Conservation (phyloP, 2,888 invertebrate genomes). For the Hybos culiciformis region DNA sequence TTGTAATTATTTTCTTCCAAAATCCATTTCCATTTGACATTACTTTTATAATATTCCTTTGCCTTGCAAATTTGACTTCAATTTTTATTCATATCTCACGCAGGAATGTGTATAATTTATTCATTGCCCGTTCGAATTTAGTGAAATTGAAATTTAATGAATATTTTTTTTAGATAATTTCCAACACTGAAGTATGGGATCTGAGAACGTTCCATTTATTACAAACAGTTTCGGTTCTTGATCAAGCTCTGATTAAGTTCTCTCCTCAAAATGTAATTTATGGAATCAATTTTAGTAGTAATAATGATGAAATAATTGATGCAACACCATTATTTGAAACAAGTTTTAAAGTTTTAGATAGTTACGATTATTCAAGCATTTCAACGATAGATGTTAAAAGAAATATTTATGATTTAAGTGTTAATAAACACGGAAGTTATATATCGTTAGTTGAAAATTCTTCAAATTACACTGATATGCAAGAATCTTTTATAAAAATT, state of each 20-base stretch:
- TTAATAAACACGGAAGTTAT: conserved; percentile 71
- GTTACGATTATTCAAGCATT: conserved; percentile 86
- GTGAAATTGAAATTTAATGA: neutral
- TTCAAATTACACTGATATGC: conserved; percentile 66
- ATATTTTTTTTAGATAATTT: conserved; percentile 53
- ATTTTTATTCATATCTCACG: too few species aligned
- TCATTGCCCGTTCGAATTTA: too few species aligned
- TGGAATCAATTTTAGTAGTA: conserved; percentile 53
- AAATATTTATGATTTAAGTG: conserved; percentile 73
- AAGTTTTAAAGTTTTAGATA: conserved; percentile 89
- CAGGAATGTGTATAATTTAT: too few species aligned
- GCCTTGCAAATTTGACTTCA: neutral
- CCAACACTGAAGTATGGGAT: conserved; percentile 99
- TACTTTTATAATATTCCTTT: neutral
- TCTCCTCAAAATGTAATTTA: conserved; percentile 79
- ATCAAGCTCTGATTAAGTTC: conserved; percentile 79
- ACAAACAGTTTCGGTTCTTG: conserved; percentile 84
- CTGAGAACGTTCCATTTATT: conserved; percentile 84
- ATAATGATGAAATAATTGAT: conserved; percentile 54
- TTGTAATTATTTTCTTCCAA: too few species aligned
- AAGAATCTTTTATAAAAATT: conserved; percentile 79
- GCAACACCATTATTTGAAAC: conserved; percentile 68
- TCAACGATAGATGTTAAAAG: conserved; percentile 89
- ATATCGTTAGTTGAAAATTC: conserved; percentile 85
- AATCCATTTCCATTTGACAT: too few species aligned